These are phyloP conservation scores for Cinclus mexicanus DNA, from an alignment of 2,113 vertebrate species.

Conservation along the genomic window DNA sequence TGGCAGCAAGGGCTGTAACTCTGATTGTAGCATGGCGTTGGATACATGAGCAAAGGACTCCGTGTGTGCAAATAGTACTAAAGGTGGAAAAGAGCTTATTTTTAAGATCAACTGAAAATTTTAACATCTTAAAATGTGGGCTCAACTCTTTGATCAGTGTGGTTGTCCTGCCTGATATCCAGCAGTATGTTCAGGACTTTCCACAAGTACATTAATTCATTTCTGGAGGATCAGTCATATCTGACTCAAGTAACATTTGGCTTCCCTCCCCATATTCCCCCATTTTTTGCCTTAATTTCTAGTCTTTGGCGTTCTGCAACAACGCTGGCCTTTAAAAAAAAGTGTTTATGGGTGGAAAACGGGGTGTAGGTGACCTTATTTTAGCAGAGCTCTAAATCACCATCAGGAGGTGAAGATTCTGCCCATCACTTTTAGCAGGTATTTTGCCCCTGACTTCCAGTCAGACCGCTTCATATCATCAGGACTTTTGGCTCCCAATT, in stretches of 20 bases:
- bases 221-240: background rate
- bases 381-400: background rate
- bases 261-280: rapidly evolving
- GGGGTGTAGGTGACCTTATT: too few relatives aligned
- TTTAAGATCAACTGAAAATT: background rate
- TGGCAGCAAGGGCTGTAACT: background rate
- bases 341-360: background rate
- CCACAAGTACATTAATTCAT: background rate
- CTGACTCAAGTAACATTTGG: background rate
- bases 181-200: background rate
- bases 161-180: background rate
- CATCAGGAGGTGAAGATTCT: background rate
- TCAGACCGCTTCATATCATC: background rate
- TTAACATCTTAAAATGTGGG: background rate
- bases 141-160: rapidly evolving
- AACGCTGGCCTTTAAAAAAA: background rate
- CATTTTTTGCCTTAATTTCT: background rate
- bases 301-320: background rate
- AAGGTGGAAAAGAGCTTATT: background rate
- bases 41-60: background rate
- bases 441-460: background rate
- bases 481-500: background rate
- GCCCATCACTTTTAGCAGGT: background rate
- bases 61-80: too few relatives aligned
- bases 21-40: rapidly evolving